These are phyloP conservation scores for Lichenostomus cassidix DNA, from an alignment of 2,113 vertebrate species.

Conservation along the genomic window DNA sequence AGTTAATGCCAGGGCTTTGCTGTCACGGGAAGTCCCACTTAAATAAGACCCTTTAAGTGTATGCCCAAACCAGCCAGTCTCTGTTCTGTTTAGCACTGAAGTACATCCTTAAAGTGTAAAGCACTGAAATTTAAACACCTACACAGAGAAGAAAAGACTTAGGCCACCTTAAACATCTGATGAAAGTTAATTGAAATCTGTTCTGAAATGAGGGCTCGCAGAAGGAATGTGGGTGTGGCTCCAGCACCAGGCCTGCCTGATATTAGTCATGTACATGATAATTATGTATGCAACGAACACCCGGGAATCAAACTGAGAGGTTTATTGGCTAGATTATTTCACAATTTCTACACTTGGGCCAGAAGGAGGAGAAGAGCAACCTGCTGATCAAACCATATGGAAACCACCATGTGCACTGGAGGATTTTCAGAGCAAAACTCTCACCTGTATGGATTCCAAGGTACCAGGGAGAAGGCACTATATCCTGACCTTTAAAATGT, in stretches of 20 bases:
- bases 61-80: not conserved
- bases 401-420: not conserved
- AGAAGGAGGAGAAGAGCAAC: not conserved
- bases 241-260: slow-evolving; percentile 4
- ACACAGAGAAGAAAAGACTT: not conserved
- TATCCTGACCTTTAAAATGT: slow-evolving; percentile 43
- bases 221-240: slow-evolving; percentile 45
- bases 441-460: not conserved
- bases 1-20: not conserved
- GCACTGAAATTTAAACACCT: not conserved
- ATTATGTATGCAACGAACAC: not conserved
- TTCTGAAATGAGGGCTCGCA: not conserved
- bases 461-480: not conserved
- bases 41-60: not conserved
- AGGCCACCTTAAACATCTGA: slow-evolving; percentile 36
- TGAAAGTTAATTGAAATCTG: slow-evolving; percentile 41
- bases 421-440: not conserved
- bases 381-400: not conserved
- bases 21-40: not conserved
- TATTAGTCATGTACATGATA: not conserved
- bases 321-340: not conserved
- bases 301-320: not conserved
- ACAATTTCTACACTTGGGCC: not conserved
- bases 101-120: not conserved
- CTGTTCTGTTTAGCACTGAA: not conserved